Percentiles rank a stretch among this genome's conserved stretches.
Conservation (phyloP, 92 coral and sea anemone species). For the Isaurus tuberculatus region DNA sequence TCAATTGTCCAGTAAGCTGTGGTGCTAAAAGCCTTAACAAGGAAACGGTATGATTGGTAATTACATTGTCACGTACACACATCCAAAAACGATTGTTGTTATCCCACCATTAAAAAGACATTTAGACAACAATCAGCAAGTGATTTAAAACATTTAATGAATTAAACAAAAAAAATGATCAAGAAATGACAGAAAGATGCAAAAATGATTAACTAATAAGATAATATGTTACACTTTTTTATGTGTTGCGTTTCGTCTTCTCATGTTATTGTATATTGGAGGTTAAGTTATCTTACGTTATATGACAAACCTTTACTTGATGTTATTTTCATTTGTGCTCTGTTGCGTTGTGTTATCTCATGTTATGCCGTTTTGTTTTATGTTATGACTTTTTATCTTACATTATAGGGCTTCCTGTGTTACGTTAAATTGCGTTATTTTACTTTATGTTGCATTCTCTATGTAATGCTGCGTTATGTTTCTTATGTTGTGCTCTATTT, state of each 20-base stretch:
- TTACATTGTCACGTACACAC: neutral
- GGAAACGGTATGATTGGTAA: conserved; percentile 75
- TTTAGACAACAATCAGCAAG: too few relatives aligned
- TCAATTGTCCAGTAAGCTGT: conserved; percentile 89
- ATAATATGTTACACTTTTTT: too few relatives aligned
- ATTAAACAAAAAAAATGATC: too few relatives aligned
- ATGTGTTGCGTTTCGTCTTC: too few relatives aligned
- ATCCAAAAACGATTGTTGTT: neutral
- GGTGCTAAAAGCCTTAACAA: conserved; percentile 86
- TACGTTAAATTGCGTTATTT: neutral
- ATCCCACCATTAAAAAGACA: neutral
- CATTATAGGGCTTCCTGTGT: neutral
- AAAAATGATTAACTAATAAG: too few relatives aligned
- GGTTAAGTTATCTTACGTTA: too few relatives aligned
- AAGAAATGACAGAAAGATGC: too few relatives aligned
- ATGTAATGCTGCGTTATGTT: neutral
- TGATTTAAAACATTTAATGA: too few relatives aligned
- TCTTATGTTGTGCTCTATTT: neutral
- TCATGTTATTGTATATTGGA: too few relatives aligned
- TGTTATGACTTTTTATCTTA: neutral
- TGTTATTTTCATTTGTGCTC: too few relatives aligned
- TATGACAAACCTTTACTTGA: too few relatives aligned
- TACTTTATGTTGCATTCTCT: too few relatives aligned
- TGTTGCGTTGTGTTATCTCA: neutral
- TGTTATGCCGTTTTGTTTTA: neutral